phyloP scores from a whole-genome alignment of 1,140 invertebrate species.

The Papilio glaucus region DNA sequence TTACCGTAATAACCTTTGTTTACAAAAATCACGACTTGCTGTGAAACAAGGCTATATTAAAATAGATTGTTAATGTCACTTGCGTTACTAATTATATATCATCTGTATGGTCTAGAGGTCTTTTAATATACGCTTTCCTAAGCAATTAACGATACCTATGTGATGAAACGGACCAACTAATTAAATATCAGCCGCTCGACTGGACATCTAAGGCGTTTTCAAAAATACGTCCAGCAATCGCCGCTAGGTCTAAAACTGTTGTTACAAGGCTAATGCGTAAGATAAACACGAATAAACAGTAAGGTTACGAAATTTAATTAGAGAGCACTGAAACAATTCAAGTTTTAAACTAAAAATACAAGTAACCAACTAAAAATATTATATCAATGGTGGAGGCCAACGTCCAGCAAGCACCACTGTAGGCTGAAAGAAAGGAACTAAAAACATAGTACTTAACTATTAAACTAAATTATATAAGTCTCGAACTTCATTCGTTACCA shows the following conservation, averaged over 20 bases:
- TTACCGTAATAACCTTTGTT: too few relatives aligned
- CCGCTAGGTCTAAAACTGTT: not conserved
- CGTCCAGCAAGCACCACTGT: too few relatives aligned
- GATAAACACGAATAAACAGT: not conserved
- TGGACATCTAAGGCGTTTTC: slow-evolving; percentile 29
- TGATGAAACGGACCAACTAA: slow-evolving; percentile 23
- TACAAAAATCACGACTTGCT: too few relatives aligned
- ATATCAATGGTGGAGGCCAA: too few relatives aligned
- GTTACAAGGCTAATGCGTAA: slow-evolving; percentile 1
- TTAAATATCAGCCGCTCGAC: slow-evolving; percentile 15
- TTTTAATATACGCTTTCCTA: slow-evolving; percentile 18
- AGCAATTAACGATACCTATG: slow-evolving; percentile 18
- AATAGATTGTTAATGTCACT: slow-evolving; percentile 1
- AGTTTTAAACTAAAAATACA: too few relatives aligned
- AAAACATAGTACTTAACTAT: too few relatives aligned
- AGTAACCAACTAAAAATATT: too few relatives aligned
- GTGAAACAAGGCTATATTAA: not conserved
- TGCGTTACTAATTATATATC: slow-evolving; percentile 14
- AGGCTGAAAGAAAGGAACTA: too few relatives aligned
- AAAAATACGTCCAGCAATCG: slow-evolving; percentile 27
- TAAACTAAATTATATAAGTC: too few relatives aligned
- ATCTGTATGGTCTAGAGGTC: not conserved
- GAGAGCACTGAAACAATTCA: too few relatives aligned
- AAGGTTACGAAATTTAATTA: too few relatives aligned
- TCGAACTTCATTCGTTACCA: too few relatives aligned